These are phyloP conservation scores for Axis porcinus DNA, from an alignment of 2,113 vertebrate species.

Conservation along the genomic window DNA sequence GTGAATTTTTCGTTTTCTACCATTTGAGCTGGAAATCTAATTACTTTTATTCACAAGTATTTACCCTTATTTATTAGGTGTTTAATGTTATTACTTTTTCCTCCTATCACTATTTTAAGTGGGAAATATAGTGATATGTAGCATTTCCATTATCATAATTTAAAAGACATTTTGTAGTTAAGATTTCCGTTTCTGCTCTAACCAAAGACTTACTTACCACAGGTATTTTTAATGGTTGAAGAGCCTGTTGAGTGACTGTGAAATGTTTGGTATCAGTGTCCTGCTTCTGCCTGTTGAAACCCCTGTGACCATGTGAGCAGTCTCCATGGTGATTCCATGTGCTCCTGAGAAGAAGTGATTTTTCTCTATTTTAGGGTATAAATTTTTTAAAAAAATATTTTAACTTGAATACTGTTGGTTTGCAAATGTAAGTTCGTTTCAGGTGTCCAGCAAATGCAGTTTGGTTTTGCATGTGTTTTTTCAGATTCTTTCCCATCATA, in stretches of 20 bases:
- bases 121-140: not conserved
- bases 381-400: not conserved
- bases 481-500: not conserved
- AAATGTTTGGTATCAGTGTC: not conserved
- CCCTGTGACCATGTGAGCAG: no score
- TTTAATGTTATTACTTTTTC: not conserved
- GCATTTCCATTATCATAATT: not conserved
- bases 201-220: not conserved
- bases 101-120: not conserved
- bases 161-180: not conserved
- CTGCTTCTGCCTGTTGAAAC: not conserved
- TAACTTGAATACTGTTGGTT: not conserved
- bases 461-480: not conserved
- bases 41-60: not conserved
- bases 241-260: not conserved
- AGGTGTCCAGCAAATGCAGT: not conserved
- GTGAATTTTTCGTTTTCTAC: not conserved
- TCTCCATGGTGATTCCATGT: not conserved
- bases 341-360: not conserved
- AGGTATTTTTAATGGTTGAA: not conserved
- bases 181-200: not conserved
- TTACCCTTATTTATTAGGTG: not conserved
- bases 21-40: not conserved
- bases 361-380: not conserved
- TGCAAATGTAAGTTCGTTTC: not conserved